Base-by-base conservation (phyloP, 2,888 invertebrate species). In the Cryptocephalus moraei region DNA sequence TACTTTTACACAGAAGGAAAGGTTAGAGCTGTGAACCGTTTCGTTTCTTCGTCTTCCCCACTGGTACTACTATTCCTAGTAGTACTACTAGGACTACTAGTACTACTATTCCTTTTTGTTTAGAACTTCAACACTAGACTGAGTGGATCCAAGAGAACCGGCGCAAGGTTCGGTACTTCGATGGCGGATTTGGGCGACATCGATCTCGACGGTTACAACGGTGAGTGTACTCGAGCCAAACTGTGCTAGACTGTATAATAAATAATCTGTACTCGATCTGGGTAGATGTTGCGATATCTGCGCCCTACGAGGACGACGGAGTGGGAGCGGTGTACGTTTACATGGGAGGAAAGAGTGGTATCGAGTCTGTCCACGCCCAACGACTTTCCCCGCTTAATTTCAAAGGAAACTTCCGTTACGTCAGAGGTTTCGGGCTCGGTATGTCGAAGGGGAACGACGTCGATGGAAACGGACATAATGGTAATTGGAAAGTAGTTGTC, bases 301-400 rank as follows among this genome's bases (percentile, higher is more conserved):
- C 83, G 1, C 83, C 84, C 0, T 81, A 78, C 69, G 82, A 82
- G 60, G 71, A 78, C 39, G 68, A 73, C 39, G 76, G 75, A 1
- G 46, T 49, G 31, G 84, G 84, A 1, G 78, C 75, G 0, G 77
- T 84, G 0, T 84, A 82, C 54, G 75, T 84, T 52, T 84, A 79
- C 60, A 74, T 71, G 59, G 82, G 83, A 0, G 65, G 63, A 13
- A 50, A 51, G 2, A 62, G 63, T 8, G 81, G 81, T 1, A 58
- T 82, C 1, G 63, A 58, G 9, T 60, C 52, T 1, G 57, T 67
- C 32, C 74, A 71, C 42, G 62, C 68, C 6, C 82, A 83, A 61
- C 72, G 71, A 51, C 74, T 84, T 32, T 53, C 64, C 2, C 76
- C 78, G 0, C 62, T 62, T 39, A 65, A 68, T 1, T 69, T 77